Conservation (phyloP, 2,797 vertebrate genomes). For the Mus caroli region DNA sequence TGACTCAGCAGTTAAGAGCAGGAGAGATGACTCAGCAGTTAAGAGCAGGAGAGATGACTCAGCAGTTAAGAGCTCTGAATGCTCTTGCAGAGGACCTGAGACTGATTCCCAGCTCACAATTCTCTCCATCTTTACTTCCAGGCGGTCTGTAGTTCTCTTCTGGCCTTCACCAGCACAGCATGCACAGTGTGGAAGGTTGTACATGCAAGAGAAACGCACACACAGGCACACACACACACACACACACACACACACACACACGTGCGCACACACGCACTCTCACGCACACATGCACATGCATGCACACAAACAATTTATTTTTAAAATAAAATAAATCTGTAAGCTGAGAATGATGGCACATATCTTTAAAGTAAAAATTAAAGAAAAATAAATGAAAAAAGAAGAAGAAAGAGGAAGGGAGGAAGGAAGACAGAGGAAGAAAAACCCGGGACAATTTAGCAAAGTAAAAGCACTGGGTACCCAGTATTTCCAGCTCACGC, state of each 20-base stretch:
- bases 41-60: too few species aligned
- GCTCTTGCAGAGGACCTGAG: neutral
- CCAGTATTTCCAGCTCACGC: too few species aligned
- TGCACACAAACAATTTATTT: neutral
- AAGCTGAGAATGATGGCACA: neutral
- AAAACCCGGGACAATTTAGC: neutral
- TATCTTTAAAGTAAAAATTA: neutral
- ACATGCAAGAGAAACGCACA: neutral
- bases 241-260: neutral
- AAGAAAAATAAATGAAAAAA: neutral
- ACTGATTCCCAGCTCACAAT: neutral
- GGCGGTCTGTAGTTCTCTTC: too few species aligned
- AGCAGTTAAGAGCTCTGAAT: neutral
- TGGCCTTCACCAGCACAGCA: neutral
- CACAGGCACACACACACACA: neutral
- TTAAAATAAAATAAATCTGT: neutral
- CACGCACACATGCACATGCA: neutral
- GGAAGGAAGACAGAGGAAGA: too few species aligned
- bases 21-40: too few species aligned
- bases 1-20: too few species aligned
- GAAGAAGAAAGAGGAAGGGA: neutral
- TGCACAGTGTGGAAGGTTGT: neutral
- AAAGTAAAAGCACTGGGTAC: neutral
- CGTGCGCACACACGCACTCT: neutral
- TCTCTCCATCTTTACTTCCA: neutral